phyloP scores from a whole-genome alignment of 2,797 vertebrate genomes.

The Chiloscyllium punctatum region DNA sequence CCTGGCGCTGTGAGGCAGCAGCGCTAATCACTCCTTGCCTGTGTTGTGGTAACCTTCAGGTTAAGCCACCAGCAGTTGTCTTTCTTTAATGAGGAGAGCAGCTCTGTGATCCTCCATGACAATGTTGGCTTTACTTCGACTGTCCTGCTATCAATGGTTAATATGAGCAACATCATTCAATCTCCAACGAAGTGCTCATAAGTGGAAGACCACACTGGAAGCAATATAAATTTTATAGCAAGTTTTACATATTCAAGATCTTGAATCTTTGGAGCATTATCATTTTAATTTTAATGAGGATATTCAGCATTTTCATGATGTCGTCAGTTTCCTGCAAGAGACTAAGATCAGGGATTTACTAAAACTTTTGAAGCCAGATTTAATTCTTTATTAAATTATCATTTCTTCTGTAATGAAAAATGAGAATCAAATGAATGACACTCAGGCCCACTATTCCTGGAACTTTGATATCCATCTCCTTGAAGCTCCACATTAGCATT shows the following conservation, averaged over 20 bases:
- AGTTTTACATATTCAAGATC: neutral
- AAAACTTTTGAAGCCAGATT: neutral
- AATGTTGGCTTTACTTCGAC: too few species aligned
- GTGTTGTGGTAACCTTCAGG: too few species aligned
- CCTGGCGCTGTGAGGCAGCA: too few species aligned
- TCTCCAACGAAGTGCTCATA: neutral
- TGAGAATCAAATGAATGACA: neutral
- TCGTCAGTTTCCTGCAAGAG: neutral
- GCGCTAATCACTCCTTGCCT: too few species aligned
- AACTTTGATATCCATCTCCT: neutral
- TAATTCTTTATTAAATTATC: constrained; percentile 13
- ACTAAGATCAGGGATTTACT: neutral
- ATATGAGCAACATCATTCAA: neutral
- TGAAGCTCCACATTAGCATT: neutral
- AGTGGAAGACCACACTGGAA: neutral
- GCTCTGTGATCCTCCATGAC: too few species aligned
- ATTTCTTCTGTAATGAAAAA: neutral
- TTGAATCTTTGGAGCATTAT: neutral
- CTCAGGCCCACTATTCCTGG: neutral
- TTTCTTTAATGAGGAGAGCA: too few species aligned
- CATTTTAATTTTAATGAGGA: neutral
- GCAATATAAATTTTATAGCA: neutral
- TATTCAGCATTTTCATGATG: neutral
- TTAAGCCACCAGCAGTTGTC: too few species aligned
- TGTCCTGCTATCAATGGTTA: neutral